phyloP scores from a whole-genome alignment of 1,140 invertebrate genomes.

The Drosophila asahinai region DNA sequence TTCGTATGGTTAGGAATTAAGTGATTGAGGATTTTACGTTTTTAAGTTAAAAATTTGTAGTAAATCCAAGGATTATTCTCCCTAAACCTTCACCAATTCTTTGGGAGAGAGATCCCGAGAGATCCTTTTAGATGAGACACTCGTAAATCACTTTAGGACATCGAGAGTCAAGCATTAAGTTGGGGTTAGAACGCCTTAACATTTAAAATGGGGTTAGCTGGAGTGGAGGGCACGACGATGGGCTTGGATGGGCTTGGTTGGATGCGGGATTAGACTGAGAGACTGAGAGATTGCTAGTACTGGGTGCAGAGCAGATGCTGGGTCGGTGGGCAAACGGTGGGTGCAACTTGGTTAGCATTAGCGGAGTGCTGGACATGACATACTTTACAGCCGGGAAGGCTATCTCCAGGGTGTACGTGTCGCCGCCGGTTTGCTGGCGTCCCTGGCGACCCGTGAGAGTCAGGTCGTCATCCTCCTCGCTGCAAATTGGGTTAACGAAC shows the following conservation, averaged over 20 bases:
- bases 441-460: constrained; percentile 86
- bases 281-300: constrained; percentile 41
- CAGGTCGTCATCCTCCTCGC: constrained; percentile 74
- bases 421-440: constrained; percentile 87
- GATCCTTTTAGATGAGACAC: background rate
- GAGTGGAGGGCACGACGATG: constrained; percentile 3
- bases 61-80: background rate
- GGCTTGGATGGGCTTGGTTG: constrained; percentile 5
- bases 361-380: constrained; percentile 88
- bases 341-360: constrained; percentile 47
- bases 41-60: constrained; percentile 4
- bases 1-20: background rate
- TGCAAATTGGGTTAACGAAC: constrained; percentile 71
- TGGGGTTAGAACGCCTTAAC: constrained; percentile 53
- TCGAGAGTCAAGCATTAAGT: background rate
- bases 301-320: constrained; percentile 58
- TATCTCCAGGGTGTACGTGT: constrained; percentile 95
- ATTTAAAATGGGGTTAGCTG: constrained; percentile 13
- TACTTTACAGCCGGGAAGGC: constrained; percentile 96
- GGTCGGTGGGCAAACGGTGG: constrained; percentile 26
- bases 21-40: background rate
- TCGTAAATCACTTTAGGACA: background rate
- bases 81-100: background rate
- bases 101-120: background rate
- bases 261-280: constrained; percentile 45